phyloP scores from a whole-genome alignment of 2,113 vertebrate species.

The Cryptotis parvus region DNA sequence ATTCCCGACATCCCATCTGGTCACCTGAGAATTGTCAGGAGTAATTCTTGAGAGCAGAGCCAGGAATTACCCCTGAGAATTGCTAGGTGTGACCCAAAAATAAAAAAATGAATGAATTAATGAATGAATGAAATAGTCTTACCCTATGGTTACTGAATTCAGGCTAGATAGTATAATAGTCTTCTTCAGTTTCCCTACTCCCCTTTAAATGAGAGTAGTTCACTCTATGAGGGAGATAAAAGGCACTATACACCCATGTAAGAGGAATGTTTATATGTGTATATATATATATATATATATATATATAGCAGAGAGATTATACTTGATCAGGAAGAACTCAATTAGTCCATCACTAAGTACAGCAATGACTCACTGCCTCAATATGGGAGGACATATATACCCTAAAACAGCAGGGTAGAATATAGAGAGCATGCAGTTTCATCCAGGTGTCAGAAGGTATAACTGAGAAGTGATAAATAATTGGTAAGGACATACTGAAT shows the following conservation, averaged over 20 bases:
- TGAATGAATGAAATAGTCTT: background rate
- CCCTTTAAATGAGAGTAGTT: background rate
- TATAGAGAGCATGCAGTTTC: background rate
- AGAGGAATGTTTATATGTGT: background rate
- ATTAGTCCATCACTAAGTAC: background rate
- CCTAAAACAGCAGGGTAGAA: background rate
- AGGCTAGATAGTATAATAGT: background rate
- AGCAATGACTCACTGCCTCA: background rate
- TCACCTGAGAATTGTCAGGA: no score
- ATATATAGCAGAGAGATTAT: background rate
- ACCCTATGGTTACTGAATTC: background rate
- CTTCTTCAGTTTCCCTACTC: background rate
- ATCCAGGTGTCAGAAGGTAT: background rate
- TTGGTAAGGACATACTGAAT: background rate
- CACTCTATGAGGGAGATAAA: background rate
- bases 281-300: no score
- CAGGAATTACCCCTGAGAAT: no score
- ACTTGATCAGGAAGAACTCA: constrained; percentile 15
- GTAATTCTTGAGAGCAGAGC: no score
- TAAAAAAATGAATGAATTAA: no score
- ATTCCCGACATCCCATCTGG: no score
- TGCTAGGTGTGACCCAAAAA: no score
- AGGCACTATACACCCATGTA: background rate
- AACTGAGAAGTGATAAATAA: constrained; percentile 20
- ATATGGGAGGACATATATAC: background rate